Conservation (phyloP, 2,113 vertebrate species). For the Colinus virginianus region DNA sequence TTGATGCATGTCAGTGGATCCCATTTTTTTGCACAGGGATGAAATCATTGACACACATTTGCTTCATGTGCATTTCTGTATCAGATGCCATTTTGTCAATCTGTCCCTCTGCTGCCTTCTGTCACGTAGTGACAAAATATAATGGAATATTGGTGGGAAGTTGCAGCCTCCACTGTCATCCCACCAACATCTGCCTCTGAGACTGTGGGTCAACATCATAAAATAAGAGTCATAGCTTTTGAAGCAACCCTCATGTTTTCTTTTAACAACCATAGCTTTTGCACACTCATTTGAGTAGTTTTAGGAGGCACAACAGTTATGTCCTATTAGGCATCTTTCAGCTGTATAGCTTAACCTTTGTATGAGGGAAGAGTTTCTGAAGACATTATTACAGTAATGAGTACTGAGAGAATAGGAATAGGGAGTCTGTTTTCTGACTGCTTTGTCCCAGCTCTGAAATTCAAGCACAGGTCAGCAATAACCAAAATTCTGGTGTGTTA, state of each 20-base stretch:
- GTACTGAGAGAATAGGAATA: background rate
- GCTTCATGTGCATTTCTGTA: no score
- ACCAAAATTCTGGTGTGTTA: background rate
- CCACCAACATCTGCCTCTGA: no score
- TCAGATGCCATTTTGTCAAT: no score
- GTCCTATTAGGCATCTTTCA: background rate
- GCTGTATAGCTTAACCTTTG: background rate
- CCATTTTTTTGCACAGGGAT: no score
- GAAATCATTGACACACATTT: no score
- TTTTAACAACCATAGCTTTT: background rate
- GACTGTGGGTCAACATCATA: no score
- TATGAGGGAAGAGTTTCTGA: background rate
- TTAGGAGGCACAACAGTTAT: background rate
- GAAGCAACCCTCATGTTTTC: background rate
- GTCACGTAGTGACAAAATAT: no score
- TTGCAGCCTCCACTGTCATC: no score
- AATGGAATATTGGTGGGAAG: no score
- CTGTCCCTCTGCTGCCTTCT: no score
- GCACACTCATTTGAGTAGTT: background rate
- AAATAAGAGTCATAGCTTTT: no score
- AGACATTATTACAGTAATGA: background rate
- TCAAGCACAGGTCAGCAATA: background rate
- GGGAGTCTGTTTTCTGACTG: background rate
- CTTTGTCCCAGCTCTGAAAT: background rate
- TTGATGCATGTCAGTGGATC: no score